A percentile compares a stretch with the other conserved stretches of the same genome.
Evolutionary conservation across 2,113 vertebrate species (phyloP).

Genomic region (Cynocephalus volans): DNA sequence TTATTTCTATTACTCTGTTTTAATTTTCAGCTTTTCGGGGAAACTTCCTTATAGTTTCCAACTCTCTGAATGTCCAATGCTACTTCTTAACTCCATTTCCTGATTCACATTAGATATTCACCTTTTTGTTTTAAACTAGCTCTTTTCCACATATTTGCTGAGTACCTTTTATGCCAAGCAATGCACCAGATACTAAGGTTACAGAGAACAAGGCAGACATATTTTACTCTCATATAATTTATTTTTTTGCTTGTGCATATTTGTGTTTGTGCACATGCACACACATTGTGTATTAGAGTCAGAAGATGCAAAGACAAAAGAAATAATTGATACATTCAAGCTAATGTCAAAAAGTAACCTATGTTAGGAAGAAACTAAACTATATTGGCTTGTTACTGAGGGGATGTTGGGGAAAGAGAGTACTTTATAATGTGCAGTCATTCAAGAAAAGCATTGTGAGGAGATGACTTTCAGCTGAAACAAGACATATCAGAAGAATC

Average conservation of each 20-base stretch:
- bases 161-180: neutral
- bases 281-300: neutral
- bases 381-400: neutral
- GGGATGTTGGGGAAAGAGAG: neutral
- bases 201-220: neutral
- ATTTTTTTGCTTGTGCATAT: neutral
- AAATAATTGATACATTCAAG: too few relatives aligned
- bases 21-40: neutral
- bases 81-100: neutral
- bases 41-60: neutral
- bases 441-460: neutral
- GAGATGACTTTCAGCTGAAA: neutral
- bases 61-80: neutral
- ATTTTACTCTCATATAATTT: neutral
- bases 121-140: neutral
- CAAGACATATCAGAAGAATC: neutral
- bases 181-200: neutral
- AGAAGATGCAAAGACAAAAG: neutral
- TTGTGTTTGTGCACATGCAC: neutral
- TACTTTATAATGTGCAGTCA: neutral
- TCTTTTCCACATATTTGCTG: neutral
- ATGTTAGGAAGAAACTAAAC: neutral
- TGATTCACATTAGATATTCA: neutral
- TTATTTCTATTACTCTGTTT: neutral
- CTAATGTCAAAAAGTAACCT: neutral